Evolutionary conservation across 2,888 invertebrate genomes (phyloP), one percentile per base, ranked within the genome.

Genomic region (Scaptomyza flava): DNA sequence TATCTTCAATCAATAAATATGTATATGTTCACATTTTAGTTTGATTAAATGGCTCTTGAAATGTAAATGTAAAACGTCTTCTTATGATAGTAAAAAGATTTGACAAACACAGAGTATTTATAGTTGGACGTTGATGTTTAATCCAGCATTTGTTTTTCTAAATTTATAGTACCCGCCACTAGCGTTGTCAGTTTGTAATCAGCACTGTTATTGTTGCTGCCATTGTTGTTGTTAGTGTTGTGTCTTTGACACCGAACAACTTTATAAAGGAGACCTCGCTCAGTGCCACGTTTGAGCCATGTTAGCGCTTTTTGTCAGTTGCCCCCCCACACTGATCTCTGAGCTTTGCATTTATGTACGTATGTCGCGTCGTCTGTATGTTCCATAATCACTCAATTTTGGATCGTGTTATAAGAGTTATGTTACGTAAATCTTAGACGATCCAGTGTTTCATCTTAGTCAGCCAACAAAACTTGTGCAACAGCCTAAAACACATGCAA

Each of bases 311-410:
- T 12, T 42, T 11, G 6, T 9, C 17, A 20, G 8, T 27, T 38
- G 38, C 14, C 38, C 38, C 38, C 27, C 23, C 23, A 23, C 38
- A 43, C 9, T 20, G 47, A 62, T 43, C 46, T 45, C 54, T 65
- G 47, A 52, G 50, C 34, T 34, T 50, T 71, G 66, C 45, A 70
- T 57, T 53, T 54, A 38, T 14, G 36, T 7, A 23, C 23, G 23
- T 23, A 33, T 47, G 59, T 66, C 23, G 23, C 23, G 23, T 2
- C 23, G 23, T 4, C 23, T 23, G 23, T 23, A 53, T 54, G 38
- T 54, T 47, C 50, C 62, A 67, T 73, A 76, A 81, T 86, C 74
- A 83, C 63, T 83, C 83, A 66, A 83, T 80, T 68, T 62, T 17
- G 46, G 34, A 31, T 71, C 30, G 63, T 50, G 43, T 38, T 60